Evolutionary conservation across 2,888 invertebrate species (phyloP), one percentile per base, ranked within the genome.

Genomic region (Drosophila cracens): DNA sequence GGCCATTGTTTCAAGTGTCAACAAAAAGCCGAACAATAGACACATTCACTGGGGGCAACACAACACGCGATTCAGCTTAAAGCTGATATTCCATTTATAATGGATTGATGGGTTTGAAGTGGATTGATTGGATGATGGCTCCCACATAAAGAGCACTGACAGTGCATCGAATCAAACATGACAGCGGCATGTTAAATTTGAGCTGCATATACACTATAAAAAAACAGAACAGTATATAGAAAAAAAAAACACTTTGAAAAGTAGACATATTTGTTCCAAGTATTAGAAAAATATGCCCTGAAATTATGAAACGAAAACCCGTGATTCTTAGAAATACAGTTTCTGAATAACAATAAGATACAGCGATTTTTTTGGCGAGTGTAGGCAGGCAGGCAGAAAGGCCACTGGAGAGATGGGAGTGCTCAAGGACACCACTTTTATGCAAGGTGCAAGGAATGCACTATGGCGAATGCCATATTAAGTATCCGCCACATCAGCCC

Each of bases 401-500:
- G 40, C 40, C n/a, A 40, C 40, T 40, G n/a, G 5, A 21, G 21
- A 21, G 43, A 21, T 13, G 8, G 13, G 21, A 46, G 36, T 46
- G 27, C 13, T 13, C 33, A n/a, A 59, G 51, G 43, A 56, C 43
- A 40, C 3, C 29, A 31, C 16, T 25, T 46, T 46, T 25, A 25
- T 27, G 40, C 48, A 46, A 49, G 46, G 11, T 7, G 33, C 31
- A 31, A 27, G 16, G 21, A 40, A 13, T 65, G 76, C 58, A 71
- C 29, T 54, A 58, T 29, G 16, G 43, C 11, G n/a, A 43, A 25
- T 46, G 33, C 18, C 21, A 33, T 29, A 34, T 78, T 67, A 68
- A 67, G 83, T 60, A 77, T 80, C 77, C 69, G 81, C 49, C 81
- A 29, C 53, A 59, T 52, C 46, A 63, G 59, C 46, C 25, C 16